Evolutionary conservation across 2,113 vertebrate genomes (phyloP).

Genomic region (Syngnathus typhle): DNA sequence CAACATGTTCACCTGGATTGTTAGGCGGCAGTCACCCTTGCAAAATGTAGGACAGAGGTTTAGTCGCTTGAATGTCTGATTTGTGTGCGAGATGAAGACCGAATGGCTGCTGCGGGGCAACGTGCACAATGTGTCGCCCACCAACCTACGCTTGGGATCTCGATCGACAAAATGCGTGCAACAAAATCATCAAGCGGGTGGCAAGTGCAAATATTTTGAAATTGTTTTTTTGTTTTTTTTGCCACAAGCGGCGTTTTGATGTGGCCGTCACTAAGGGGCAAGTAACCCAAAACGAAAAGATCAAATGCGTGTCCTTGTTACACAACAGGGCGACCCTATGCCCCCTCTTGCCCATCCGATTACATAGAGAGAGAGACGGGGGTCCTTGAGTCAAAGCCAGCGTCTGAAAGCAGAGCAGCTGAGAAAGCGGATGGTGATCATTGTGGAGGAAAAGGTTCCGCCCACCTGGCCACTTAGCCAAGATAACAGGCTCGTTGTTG

Average conservation of each 20-base stretch:
- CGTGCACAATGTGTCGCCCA: too few species aligned
- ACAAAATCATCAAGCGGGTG: not conserved
- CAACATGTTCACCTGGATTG: conserved; percentile 19
- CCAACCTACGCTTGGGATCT: too few species aligned
- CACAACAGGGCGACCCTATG: conserved; percentile 14
- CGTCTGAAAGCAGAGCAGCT: conserved; percentile 68
- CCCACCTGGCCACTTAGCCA: conserved; percentile 41
- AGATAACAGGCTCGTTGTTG: conserved; percentile 70
- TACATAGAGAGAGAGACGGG: conserved; percentile 25
- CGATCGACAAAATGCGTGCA: too few species aligned
- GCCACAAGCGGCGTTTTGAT: not conserved
- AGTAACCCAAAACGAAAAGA: too few species aligned
- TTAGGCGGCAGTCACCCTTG: not conserved
- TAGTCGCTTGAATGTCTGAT: not conserved
- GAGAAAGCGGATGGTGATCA: conserved; percentile 69
- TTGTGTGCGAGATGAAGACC: not conserved
- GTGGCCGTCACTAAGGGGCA: not conserved
- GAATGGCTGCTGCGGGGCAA: not conserved
- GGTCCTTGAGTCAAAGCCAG: conserved; percentile 66
- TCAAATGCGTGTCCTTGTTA: conserved; percentile 5
- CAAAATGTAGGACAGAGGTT: not conserved
- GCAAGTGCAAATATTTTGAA: not conserved
- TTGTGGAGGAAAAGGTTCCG: conserved; percentile 52
- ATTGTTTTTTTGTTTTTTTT: not conserved
- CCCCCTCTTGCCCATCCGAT: conserved; percentile 13